Percentiles rank a stretch among this genome's conserved stretches.
Conservation (phyloP, 2,888 invertebrate genomes). For the Pandemis corylana region DNA sequence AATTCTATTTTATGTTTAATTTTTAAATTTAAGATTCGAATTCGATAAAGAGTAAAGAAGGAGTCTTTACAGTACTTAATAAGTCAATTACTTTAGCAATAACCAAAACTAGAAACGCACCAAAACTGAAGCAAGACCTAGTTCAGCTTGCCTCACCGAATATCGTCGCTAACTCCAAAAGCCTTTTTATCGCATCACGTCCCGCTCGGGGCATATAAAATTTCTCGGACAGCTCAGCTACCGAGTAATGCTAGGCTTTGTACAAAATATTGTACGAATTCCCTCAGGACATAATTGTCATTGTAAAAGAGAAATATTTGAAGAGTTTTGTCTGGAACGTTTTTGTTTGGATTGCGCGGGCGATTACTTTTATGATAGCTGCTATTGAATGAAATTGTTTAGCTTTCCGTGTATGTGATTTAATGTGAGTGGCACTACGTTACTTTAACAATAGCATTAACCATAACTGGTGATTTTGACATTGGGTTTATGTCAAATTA, state of each 20-base stretch:
- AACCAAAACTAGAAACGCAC: background rate
- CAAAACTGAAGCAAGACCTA: background rate
- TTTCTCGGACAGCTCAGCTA: slow-evolving; percentile 41
- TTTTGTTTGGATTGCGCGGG: slow-evolving; percentile 25
- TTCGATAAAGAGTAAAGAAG: no score
- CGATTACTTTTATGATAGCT: slow-evolving; percentile 24
- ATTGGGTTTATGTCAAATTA: no score
- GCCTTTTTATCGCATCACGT: slow-evolving; percentile 39
- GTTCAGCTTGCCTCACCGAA: background rate
- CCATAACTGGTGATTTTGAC: no score
- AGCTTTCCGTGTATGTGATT: background rate
- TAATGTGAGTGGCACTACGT: no score
- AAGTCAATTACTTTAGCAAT: no score
- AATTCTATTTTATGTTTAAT: no score
- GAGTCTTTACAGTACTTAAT: no score
- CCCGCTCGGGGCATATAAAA: slow-evolving; percentile 38
- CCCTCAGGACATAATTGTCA: slow-evolving; percentile 29
- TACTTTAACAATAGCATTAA: no score
- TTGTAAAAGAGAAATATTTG: slow-evolving; percentile 41
- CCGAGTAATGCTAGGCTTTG: slow-evolving; percentile 53
- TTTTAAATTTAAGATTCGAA: no score
- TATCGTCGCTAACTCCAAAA: slow-evolving; percentile 22
- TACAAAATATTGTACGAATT: slow-evolving; percentile 48
- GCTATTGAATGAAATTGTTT: slow-evolving; percentile 16
- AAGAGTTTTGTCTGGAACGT: slow-evolving; percentile 26